Evolutionary conservation across 1,140 invertebrate species (phyloP), one percentile per base, ranked within the genome.

Genomic region (Lordiphosa clarofinis): DNA sequence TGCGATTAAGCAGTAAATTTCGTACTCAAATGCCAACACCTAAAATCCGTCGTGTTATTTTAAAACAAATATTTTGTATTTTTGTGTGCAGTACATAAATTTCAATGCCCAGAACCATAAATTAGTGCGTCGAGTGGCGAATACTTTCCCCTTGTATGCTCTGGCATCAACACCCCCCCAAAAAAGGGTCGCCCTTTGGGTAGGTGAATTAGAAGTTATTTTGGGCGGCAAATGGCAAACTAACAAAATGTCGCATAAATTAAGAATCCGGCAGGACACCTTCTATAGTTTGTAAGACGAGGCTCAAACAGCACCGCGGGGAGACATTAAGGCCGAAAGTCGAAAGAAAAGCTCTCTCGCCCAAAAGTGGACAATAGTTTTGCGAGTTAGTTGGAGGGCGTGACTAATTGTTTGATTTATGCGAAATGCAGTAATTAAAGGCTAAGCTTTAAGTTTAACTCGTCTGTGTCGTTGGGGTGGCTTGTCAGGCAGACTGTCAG

Each of bases 371-470:
- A 76, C 76, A 81, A 55, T 58, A 68, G 64, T 54, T 68, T 44
- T 58, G 42, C n/a, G 42, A 36, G 43, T 13, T 57, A 66, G 62
- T 70, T 48, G 35, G 61, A 36, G 53, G 59, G 53, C 76, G 61
- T 81, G 76, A 81, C 76, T 81, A 81, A 81, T 81, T 81, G 73
- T 82, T 81, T 81, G 76, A 81, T 81, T 81, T 81, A 81, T 81
- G 76, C 73, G 82, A 81, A 81, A 81, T 76, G 56, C 56, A 56
- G 49, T 21, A 56, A 78, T 78, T 78, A 72, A 58, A 44, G 37
- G 31, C 31, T 15, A 37, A 42, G n/a, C 47, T 43, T 52, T 65
- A 66, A 50, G 3, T n/a, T 19, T 19, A 4, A 4, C 44, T 46
- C n/a, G 69, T 44, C 65, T 48, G 42, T 60, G 60, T 9, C 12